These are phyloP conservation scores for Aphidius gifuensis DNA, from an alignment of 1,140 invertebrate species.

Conservation along the genomic window DNA sequence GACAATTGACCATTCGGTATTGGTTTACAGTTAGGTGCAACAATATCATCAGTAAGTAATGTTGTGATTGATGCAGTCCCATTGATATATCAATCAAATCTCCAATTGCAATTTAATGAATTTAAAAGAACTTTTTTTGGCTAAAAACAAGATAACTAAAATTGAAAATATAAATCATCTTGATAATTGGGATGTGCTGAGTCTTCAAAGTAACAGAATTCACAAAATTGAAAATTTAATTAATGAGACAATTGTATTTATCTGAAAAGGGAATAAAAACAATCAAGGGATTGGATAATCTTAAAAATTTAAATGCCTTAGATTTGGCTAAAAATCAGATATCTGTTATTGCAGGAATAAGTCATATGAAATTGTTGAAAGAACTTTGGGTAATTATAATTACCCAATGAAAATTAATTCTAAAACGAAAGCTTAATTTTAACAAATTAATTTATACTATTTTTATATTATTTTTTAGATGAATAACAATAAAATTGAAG, in stretches of 20 bases:
- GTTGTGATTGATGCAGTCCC: too few species aligned
- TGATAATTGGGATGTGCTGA: conserved; percentile 75
- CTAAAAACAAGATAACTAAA: conserved; percentile 94
- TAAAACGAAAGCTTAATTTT: too few species aligned
- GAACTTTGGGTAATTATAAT: conserved; percentile 86
- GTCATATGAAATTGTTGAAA: conserved; percentile 71
- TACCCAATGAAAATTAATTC: not conserved
- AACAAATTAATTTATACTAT: conserved; percentile 2
- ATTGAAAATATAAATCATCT: conserved; percentile 82
- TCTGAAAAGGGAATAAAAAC: conserved; percentile 87
- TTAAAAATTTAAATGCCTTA: conserved; percentile 74
- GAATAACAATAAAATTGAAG: too few species aligned
- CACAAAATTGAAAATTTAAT: conserved; percentile 84
- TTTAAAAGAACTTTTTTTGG: too few species aligned
- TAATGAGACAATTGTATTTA: conserved; percentile 85
- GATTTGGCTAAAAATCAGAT: conserved; percentile 91
- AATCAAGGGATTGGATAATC: conserved; percentile 72
- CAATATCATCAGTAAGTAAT: too few species aligned
- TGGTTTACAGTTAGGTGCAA: too few species aligned
- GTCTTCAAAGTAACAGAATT: conserved; percentile 88
- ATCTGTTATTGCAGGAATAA: conserved; percentile 74
- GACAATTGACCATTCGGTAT: too few species aligned
- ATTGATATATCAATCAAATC: too few species aligned
- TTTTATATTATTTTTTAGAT: too few species aligned
- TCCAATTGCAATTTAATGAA: too few species aligned